These are phyloP conservation scores for Lathronympha strigana DNA, from an alignment of 2,888 invertebrate species.

Conservation along the genomic window DNA sequence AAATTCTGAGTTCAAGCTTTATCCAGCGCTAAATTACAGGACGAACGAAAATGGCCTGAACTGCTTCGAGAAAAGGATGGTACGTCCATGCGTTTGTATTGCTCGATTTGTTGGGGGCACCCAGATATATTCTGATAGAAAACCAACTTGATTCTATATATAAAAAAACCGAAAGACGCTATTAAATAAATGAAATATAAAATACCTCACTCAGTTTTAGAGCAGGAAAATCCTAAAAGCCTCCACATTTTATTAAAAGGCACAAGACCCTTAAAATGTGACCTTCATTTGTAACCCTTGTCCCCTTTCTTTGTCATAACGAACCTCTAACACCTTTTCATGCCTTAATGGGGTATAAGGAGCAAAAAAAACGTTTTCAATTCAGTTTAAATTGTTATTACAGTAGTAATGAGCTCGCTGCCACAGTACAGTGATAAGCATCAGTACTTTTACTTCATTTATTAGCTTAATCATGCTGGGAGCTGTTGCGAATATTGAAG, in stretches of 20 bases:
- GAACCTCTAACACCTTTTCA: conserved; percentile 31
- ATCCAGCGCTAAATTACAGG: too few relatives aligned
- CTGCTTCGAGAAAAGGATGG: too few relatives aligned
- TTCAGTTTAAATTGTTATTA: conserved; percentile 40
- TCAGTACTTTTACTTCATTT: conserved; percentile 8
- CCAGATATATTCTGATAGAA: too few relatives aligned
- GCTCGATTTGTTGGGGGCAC: too few relatives aligned
- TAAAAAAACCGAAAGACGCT: too few relatives aligned
- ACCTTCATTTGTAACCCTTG: conserved; percentile 12
- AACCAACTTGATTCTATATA: too few relatives aligned
- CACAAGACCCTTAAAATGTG: conserved; percentile 9
- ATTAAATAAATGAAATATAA: too few relatives aligned
- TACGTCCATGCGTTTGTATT: too few relatives aligned
- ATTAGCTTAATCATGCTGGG: too few relatives aligned
- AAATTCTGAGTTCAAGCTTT: too few relatives aligned
- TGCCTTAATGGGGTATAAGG: conserved; percentile 26
- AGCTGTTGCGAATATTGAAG: too few relatives aligned
- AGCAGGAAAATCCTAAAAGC: not conserved
- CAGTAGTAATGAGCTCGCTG: conserved; percentile 32
- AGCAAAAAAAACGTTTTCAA: conserved; percentile 30
- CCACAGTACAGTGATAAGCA: conserved; percentile 1
- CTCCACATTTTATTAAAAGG: not conserved
- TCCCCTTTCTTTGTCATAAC: conserved; percentile 18
- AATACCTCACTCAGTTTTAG: not conserved
- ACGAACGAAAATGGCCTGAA: too few relatives aligned